Evolutionary conservation across 2,888 invertebrate genomes (phyloP), one percentile per base, ranked within the genome.

Genomic region (Allophyes oxyacanthae): DNA sequence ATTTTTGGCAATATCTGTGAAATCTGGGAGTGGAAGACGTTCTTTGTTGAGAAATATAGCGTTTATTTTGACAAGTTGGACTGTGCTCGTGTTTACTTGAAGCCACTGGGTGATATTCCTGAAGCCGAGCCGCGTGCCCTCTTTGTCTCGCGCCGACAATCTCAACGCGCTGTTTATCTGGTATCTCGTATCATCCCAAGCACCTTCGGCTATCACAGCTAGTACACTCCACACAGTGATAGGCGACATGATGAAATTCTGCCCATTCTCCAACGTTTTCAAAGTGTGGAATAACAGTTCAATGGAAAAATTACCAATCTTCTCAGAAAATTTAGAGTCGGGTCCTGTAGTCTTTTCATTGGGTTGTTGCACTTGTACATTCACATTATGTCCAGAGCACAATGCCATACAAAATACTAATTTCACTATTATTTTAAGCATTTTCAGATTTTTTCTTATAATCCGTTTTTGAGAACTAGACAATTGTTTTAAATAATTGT

Each of bases 141-240:
- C 62, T n/a, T 62, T 72, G n/a, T 71, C 67, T 33, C 63, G 77
- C 0, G 74, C 46, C 0, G 75, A 60, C 7, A 89, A 64, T 26
- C 92, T 72, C 4, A 92, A 64, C 0, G 88, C 91, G 0, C 66
- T 77, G 43, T 94, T 91, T 13, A 96, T 82, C 82, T 96, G 89
- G 5, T 59, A 72, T 14, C 92, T 87, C 0, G 96, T 96, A 3
- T 85, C 84, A 0, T 92, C 95, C 0, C 70, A 59, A 0, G 96
- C 95, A 0, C 96, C 96, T 82, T 96, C 96, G 0, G 95, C 89
- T 9, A 95, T 89, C 0, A 96, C 92, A 0, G 96, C 89, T 40
- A 96, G 77, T 0, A 95, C 86, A 0, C 95, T 94, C 96, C 96
- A 96, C n/a, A 96, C 89, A 0, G 96, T 95, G 57, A 96, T 94